Evolutionary conservation across 2,797 vertebrate species (phyloP), one percentile per base, ranked within the genome.

Genomic region (Phaenicophaeus curvirostris): DNA sequence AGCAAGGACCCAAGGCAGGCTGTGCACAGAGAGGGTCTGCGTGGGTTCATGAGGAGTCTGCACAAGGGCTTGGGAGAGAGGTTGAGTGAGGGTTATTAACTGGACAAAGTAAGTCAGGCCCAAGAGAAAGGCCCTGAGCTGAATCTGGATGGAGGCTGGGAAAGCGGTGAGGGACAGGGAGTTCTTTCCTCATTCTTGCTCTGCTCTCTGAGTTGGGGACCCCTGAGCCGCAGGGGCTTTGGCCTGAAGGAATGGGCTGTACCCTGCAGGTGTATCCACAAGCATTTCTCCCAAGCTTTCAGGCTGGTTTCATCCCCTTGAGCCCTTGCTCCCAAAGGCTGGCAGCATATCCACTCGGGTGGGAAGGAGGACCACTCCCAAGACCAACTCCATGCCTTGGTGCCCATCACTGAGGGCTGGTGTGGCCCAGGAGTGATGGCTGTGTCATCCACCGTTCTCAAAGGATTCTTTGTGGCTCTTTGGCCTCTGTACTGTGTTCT

Each of bases 81-180:
- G 13, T 39, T 0, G 0, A 0, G 10, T 31, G 53, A n/a, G 59
- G 28, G 9, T 61, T 76, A 19, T 27, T 39, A 15, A 16, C 31
- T 5, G 11, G 21, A 30, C 4, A 13, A 16, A n/a, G 5, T 27
- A 28, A 16, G 2, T 42, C 30, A 59, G 65, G 50, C 30, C 35
- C 30, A 46, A 80, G 46, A 68, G 44, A 15, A n/a, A n/a, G n/a
- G 11, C 11, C 35, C 42, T 50, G 76, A 69, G 35, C 55, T 86
- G 59, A 46, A 28, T 73, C 33, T 65, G 23, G 11, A 6, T 74
- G 33, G 33, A 69, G 31, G 19, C 27, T 81, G 74, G 8, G 37
- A 69, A 24, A 30, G 35, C 0, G 0, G 7, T 6, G 51, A 16
- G 35, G 77, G 9, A 20, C 6, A 17, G 27, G 2, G 1, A 6